Percentiles rank a stretch among this genome's conserved stretches.
Conservation (phyloP, 2,113 vertebrate genomes). For the Psittacus erithacus region DNA sequence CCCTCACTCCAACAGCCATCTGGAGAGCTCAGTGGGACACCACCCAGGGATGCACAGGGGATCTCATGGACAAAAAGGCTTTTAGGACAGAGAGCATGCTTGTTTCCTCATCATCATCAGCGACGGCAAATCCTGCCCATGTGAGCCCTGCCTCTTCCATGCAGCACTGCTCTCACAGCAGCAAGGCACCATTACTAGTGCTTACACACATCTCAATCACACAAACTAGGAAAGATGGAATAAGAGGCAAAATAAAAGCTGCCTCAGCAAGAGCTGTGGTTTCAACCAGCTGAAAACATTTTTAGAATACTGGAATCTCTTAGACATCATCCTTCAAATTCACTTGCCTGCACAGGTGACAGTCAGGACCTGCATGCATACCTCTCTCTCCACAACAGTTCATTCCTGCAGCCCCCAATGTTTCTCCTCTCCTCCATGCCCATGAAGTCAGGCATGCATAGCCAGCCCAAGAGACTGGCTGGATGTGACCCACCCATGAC, state of each 20-base stretch:
- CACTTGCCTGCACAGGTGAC: neutral
- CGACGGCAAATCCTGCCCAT: neutral
- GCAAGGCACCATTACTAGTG: neutral
- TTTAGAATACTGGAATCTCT: neutral
- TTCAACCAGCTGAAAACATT: slow-evolving; percentile 5
- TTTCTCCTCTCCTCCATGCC: neutral
- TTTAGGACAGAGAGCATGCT: neutral
- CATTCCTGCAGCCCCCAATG: neutral
- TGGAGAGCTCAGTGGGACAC: neutral
- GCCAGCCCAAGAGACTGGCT: neutral
- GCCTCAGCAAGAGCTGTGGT: neutral
- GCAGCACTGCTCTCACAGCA: neutral
- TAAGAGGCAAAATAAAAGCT: slow-evolving; percentile 21
- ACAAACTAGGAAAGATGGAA: neutral
- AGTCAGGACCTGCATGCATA: rapidly evolving
- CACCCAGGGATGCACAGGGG: neutral
- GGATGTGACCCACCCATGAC: neutral
- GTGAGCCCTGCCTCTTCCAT: neutral
- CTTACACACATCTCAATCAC: slow-evolving; percentile 15
- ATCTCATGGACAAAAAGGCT: neutral
- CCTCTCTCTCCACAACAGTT: neutral
- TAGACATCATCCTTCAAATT: neutral
- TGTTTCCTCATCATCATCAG: neutral
- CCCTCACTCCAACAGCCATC: neutral
- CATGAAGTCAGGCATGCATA: rapidly evolving